Conservation (phyloP, 2,797 vertebrate genomes). For the Leptoclinus maculatus region DNA sequence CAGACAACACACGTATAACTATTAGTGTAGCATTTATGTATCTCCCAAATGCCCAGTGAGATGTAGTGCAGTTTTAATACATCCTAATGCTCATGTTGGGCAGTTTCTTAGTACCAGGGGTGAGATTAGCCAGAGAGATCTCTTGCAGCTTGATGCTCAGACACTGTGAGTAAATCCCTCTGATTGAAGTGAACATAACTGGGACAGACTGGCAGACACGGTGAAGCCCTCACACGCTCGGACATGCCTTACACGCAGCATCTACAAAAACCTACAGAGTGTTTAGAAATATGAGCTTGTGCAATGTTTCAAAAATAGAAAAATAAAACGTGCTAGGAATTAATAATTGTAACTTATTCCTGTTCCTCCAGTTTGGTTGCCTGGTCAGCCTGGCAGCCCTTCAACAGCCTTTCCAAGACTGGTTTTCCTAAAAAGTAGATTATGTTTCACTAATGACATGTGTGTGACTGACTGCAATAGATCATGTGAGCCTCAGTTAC, state of each 20-base stretch:
- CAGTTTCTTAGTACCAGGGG: constrained; percentile 36
- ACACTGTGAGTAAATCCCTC: constrained; percentile 75
- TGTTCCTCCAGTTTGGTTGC: neutral
- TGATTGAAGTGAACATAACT: constrained; percentile 84
- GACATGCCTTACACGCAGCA: constrained; percentile 33
- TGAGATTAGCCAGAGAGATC: constrained; percentile 68
- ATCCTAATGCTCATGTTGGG: constrained; percentile 32
- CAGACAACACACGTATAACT: neutral
- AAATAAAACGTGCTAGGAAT: neutral
- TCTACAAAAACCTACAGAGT: constrained; percentile 15
- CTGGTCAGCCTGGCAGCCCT: too few relatives aligned
- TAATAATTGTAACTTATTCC: neutral
- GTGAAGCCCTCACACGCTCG: constrained; percentile 30
- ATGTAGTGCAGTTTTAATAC: constrained; percentile 20
- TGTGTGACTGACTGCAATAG: constrained; percentile 44
- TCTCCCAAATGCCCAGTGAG: constrained; percentile 4
- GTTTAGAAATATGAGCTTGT: neutral
- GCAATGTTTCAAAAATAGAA: neutral
- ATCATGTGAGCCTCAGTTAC: constrained; percentile 41
- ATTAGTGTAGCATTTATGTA: neutral
- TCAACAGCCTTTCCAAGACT: neutral
- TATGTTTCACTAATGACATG: constrained; percentile 59
- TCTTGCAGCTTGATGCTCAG: constrained; percentile 72
- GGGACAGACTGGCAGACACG: constrained; percentile 64
- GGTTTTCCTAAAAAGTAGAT: neutral